Conservation (phyloP, 2,113 vertebrate genomes). For the Nannobrachium achirus region DNA sequence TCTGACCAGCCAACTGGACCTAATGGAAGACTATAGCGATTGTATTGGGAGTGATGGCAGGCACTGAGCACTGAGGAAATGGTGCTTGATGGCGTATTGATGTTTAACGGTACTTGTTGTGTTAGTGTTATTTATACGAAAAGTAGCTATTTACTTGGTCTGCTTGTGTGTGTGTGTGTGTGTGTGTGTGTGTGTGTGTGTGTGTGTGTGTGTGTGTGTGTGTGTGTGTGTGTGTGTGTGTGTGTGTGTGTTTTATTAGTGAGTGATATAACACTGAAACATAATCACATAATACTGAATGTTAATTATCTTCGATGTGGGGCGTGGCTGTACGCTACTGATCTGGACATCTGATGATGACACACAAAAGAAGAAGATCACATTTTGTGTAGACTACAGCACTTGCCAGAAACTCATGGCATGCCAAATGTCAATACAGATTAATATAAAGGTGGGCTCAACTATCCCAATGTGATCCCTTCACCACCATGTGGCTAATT, state of each 20-base stretch:
- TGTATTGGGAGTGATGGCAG: neutral
- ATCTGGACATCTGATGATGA: too few relatives aligned
- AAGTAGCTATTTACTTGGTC: neutral
- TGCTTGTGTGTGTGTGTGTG: neutral
- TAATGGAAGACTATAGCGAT: neutral
- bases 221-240: too few relatives aligned
- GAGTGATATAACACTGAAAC: too few relatives aligned
- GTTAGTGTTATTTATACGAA: too few relatives aligned
- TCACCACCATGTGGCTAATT: too few relatives aligned
- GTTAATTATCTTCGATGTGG: too few relatives aligned
- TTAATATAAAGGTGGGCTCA: neutral
- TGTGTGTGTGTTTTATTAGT: too few relatives aligned
- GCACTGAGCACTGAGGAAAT: neutral
- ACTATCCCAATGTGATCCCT: too few relatives aligned
- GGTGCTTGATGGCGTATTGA: neutral
- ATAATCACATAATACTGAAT: too few relatives aligned
- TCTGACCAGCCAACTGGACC: neutral
- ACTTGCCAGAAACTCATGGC: neutral
- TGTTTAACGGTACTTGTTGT: too few relatives aligned
- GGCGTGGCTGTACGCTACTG: too few relatives aligned
- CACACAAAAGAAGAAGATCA: too few relatives aligned
- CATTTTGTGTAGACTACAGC: neutral
- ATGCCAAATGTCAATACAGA: neutral
- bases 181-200: neutral
- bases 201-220: neutral